phyloP scores from a whole-genome alignment of 53 echinoderm and acorn worm species.

The Crossaster papposus region DNA sequence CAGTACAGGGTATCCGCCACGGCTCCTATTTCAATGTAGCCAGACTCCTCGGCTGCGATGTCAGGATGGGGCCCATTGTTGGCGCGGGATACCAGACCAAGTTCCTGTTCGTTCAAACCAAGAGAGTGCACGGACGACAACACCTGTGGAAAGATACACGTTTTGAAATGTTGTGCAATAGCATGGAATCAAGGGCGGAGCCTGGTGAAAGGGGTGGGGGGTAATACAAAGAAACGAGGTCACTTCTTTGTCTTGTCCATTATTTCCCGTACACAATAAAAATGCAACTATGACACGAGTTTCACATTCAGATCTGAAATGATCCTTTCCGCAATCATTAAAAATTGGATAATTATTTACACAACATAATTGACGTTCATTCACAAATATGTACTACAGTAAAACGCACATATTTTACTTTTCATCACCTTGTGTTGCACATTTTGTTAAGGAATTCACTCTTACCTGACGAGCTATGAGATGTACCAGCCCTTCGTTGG shows the following conservation, averaged over 20 bases:
- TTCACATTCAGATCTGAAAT: too few relatives aligned
- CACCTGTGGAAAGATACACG: conserved; percentile 58
- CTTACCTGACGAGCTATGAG: conserved; percentile 65
- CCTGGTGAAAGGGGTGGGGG: neutral
- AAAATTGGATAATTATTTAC: too few relatives aligned
- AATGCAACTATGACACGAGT: too few relatives aligned
- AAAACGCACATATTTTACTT: too few relatives aligned
- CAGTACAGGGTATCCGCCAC: conserved; percentile 86
- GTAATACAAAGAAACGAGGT: too few relatives aligned
- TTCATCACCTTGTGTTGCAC: too few relatives aligned
- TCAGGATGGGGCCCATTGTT: conserved; percentile 77
- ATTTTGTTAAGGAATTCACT: too few relatives aligned
- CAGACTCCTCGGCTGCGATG: conserved; percentile 63
- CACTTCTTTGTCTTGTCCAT: too few relatives aligned
- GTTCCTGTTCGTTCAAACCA: conserved; percentile 96
- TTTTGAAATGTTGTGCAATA: neutral
- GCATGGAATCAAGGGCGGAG: neutral
- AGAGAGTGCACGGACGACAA: conserved; percentile 82
- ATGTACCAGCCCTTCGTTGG: conserved; percentile 67
- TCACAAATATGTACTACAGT: too few relatives aligned
- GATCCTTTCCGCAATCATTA: too few relatives aligned
- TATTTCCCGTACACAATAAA: too few relatives aligned
- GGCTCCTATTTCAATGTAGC: conserved; percentile 83
- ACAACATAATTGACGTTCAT: too few relatives aligned
- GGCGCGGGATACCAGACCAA: conserved; percentile 74